Conservation (phyloP, 2,113 vertebrate genomes). For the Nothoprocta pentlandii region DNA sequence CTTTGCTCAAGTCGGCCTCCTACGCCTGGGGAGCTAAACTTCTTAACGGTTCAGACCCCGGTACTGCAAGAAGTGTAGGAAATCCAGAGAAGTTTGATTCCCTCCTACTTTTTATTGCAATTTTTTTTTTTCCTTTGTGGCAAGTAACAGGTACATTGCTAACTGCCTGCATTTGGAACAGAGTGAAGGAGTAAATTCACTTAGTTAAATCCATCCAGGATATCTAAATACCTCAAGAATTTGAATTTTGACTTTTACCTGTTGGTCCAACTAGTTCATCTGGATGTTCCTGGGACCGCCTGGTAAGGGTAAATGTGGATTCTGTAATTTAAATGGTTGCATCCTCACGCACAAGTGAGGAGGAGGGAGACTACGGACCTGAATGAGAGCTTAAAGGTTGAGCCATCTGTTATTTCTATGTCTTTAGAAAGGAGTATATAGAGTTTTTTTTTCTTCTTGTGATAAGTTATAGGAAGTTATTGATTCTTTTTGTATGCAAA, state of each 20-base stretch:
- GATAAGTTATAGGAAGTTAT: neutral
- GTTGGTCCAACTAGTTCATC: neutral
- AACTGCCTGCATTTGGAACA: neutral
- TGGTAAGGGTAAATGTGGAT: neutral
- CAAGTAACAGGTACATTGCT: neutral
- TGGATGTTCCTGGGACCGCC: neutral
- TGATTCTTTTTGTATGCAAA: neutral
- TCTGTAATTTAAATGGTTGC: neutral
- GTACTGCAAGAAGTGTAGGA: neutral
- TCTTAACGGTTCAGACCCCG: neutral
- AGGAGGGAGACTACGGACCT: neutral
- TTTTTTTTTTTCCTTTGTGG: constrained; percentile 4
- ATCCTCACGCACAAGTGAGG: neutral
- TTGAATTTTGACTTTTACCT: neutral
- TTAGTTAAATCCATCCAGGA: neutral
- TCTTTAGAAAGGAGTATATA: neutral
- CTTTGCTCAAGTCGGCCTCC: neutral
- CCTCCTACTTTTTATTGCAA: neutral
- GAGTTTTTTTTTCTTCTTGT: neutral
- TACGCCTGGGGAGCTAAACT: accelerated
- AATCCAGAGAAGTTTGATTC: neutral
- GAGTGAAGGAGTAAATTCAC: neutral
- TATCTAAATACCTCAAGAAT: neutral
- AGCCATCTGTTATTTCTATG: neutral
- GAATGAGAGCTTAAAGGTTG: neutral